Percentiles rank a stretch among this genome's conserved stretches.
These are phyloP conservation scores for Diplosoma virens DNA, from an alignment of 23 tunicate species.

Conservation along the genomic window DNA sequence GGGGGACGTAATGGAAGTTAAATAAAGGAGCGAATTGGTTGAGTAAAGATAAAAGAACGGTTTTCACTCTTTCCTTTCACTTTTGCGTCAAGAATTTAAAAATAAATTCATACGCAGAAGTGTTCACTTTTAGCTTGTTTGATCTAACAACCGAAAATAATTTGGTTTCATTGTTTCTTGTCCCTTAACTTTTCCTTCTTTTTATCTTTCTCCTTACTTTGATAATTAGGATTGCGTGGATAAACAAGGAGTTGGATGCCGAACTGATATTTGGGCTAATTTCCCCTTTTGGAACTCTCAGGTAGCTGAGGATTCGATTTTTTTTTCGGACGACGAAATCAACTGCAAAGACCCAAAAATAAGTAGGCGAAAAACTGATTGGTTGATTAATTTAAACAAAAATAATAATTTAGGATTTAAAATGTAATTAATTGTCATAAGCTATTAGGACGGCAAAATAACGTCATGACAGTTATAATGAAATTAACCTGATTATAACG, in stretches of 20 bases:
- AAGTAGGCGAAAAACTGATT: background rate
- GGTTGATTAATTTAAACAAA: background rate
- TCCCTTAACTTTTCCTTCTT: too few species aligned
- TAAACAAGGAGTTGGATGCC: slow-evolving; percentile 25
- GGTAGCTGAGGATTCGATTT: slow-evolving; percentile 13
- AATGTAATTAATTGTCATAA: background rate
- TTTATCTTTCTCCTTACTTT: too few species aligned
- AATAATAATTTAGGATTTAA: background rate
- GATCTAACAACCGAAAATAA: too few species aligned
- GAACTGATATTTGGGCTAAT: background rate
- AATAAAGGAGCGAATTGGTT: too few species aligned
- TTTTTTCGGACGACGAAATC: slow-evolving; percentile 38
- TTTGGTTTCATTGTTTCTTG: too few species aligned
- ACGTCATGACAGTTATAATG: background rate
- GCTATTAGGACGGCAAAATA: background rate
- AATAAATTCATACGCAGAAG: too few species aligned
- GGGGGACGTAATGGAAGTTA: too few species aligned
- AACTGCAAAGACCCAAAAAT: slow-evolving; percentile 26
- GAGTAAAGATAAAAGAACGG: too few species aligned
- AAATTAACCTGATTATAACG: background rate
- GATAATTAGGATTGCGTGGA: slow-evolving; percentile 47
- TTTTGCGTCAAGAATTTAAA: too few species aligned
- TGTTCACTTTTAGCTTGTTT: too few species aligned
- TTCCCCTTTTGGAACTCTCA: slow-evolving; percentile 36
- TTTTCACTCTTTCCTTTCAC: too few species aligned